Percentiles rank a stretch among this genome's conserved stretches.
Conservation (phyloP, 2,888 invertebrate genomes). For the Dorcus parallelipipedus region DNA sequence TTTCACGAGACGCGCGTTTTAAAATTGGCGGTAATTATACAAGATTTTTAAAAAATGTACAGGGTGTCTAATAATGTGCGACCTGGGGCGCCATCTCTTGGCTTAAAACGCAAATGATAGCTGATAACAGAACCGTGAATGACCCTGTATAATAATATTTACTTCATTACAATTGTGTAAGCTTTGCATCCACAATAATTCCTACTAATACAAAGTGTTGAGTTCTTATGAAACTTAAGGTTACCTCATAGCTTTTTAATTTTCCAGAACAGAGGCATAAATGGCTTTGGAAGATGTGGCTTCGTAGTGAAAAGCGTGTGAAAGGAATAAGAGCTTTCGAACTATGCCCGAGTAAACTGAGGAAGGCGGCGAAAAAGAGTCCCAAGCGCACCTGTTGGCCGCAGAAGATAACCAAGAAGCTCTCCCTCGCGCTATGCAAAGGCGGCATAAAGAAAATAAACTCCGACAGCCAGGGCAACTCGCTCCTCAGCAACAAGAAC, state of each 20-base stretch:
- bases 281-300: conserved; percentile 55
- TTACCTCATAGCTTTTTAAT: background rate
- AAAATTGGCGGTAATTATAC: too few species aligned
- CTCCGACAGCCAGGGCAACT: conserved; percentile 4
- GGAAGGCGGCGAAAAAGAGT: conserved; percentile 31
- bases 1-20: too few species aligned
- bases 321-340: conserved; percentile 51
- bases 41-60: too few species aligned
- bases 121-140: too few species aligned
- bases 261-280: conserved; percentile 20
- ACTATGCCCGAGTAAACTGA: conserved; percentile 34
- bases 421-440: conserved; percentile 31
- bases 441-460: conserved; percentile 12
- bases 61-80: too few species aligned
- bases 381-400: conserved; percentile 33
- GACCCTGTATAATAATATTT: too few species aligned
- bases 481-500: background rate
- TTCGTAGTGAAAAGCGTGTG: conserved; percentile 65
- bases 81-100: too few species aligned
- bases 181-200: too few species aligned
- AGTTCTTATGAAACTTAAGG: too few species aligned
- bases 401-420: conserved; percentile 30
- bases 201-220: too few species aligned
- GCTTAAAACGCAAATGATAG: too few species aligned
- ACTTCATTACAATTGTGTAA: background rate